These are phyloP conservation scores for Dione juno DNA, from an alignment of 2,888 invertebrate genomes.

Conservation along the genomic window DNA sequence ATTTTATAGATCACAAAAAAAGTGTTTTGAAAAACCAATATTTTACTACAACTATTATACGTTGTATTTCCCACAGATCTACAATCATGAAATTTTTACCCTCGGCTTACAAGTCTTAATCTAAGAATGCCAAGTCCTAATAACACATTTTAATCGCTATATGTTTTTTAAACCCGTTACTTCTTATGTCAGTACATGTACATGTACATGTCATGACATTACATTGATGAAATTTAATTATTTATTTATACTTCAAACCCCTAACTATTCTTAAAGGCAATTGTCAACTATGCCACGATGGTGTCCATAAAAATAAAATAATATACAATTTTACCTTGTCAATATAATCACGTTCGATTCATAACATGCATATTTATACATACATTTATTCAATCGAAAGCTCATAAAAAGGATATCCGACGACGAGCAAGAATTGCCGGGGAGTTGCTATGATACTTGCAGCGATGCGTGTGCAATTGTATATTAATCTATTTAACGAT, in stretches of 20 bases:
- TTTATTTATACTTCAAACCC: neutral
- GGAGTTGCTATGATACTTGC: conserved; percentile 59
- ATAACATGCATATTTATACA: conserved; percentile 18
- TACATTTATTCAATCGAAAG: conserved; percentile 59
- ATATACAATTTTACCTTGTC: neutral
- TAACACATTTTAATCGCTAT: too few species aligned
- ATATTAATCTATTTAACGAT: neutral
- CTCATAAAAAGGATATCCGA: conserved; percentile 70
- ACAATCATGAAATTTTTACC: too few species aligned
- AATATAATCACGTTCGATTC: conserved; percentile 1
- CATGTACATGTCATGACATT: too few species aligned
- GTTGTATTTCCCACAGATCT: too few species aligned
- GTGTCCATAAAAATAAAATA: neutral
- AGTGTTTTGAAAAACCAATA: too few species aligned
- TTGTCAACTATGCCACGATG: neutral
- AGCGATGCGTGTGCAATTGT: conserved; percentile 7
- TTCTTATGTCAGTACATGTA: too few species aligned
- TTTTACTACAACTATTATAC: too few species aligned
- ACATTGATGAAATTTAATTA: too few species aligned
- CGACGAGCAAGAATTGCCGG: conserved; percentile 44
- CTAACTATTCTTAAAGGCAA: neutral
- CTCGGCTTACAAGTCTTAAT: too few species aligned
- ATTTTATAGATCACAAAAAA: too few species aligned
- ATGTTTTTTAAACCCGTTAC: too few species aligned
- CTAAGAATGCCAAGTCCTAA: too few species aligned